Evolutionary conservation across 2,888 invertebrate species (phyloP).

Genomic region (Polymixis lichenea): DNA sequence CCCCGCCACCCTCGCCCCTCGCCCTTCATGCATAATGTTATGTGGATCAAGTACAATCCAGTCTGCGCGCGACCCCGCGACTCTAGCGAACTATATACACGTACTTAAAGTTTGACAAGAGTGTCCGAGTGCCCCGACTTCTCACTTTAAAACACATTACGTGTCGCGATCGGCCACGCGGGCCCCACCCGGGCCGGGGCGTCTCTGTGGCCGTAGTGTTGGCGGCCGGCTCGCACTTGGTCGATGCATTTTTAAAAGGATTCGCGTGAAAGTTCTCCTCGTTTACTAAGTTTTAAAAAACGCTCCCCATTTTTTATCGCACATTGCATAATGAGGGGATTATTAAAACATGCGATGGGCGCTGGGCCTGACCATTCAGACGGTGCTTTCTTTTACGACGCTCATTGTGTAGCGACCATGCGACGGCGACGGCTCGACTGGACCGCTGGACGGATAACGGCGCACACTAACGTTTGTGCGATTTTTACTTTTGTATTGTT

Average conservation of each 20-base stretch:
- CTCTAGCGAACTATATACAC: conserved; percentile 3
- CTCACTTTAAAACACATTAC: conserved; percentile 31
- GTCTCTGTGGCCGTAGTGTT: not conserved
- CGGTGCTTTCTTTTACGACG: conserved; percentile 44
- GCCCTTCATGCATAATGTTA: conserved; percentile 37
- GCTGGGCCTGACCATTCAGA: conserved; percentile 12
- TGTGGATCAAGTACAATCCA: conserved; percentile 32
- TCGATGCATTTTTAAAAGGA: conserved; percentile 44
- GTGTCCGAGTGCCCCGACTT: conserved; percentile 10
- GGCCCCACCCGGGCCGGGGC: not conserved
- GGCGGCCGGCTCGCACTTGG: not conserved
- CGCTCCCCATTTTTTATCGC: conserved; percentile 34
- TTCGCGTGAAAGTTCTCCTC: conserved; percentile 35
- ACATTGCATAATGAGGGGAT: conserved; percentile 47
- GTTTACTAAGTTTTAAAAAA: conserved; percentile 45
- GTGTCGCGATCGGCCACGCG: too few relatives aligned
- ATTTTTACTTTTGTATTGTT: conserved; percentile 78
- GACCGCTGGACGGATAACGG: conserved; percentile 38
- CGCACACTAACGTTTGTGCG: conserved; percentile 69
- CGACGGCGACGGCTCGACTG: not conserved
- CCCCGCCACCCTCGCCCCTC: conserved; percentile 5
- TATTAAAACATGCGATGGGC: conserved; percentile 45
- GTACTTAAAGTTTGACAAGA: conserved; percentile 43
- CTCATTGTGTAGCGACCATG: conserved; percentile 28
- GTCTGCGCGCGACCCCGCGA: conserved; percentile 16